These are phyloP conservation scores for Macaria notata DNA, from an alignment of 2,888 invertebrate species.

Conservation along the genomic window DNA sequence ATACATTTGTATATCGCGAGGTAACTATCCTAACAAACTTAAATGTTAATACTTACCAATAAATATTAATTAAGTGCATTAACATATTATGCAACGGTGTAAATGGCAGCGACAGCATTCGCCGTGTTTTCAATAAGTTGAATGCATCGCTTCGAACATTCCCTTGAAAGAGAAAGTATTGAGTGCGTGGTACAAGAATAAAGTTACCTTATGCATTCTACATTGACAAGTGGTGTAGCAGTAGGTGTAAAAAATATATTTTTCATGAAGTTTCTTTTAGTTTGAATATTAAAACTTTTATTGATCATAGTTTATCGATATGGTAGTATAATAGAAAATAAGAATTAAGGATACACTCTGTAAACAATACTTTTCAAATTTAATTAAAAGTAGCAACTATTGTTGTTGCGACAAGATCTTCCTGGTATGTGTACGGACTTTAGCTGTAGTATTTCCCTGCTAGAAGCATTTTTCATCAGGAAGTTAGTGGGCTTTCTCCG, in stretches of 20 bases:
- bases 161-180: constrained; percentile 42
- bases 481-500: constrained; percentile 25
- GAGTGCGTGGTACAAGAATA: constrained; percentile 1
- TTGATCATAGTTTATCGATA: no score
- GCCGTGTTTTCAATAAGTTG: constrained; percentile 23
- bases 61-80: constrained; percentile 14
- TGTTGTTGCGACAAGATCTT: no score
- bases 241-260: no score
- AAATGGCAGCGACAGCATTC: constrained; percentile 28
- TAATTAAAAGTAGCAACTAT: no score
- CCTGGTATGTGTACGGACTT: no score
- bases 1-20: background rate
- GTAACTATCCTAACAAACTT: constrained; percentile 1
- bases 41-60: background rate
- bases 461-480: no score
- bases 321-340: no score
- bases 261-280: no score
- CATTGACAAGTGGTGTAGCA: background rate
- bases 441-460: no score
- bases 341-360: no score
- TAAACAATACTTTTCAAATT: no score
- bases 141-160: constrained; percentile 16
- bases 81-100: constrained; percentile 17
- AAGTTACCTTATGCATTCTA: background rate
- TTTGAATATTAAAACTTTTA: no score